Conservation (phyloP, 2,113 vertebrate genomes). For the Myrmecobius fasciatus region DNA sequence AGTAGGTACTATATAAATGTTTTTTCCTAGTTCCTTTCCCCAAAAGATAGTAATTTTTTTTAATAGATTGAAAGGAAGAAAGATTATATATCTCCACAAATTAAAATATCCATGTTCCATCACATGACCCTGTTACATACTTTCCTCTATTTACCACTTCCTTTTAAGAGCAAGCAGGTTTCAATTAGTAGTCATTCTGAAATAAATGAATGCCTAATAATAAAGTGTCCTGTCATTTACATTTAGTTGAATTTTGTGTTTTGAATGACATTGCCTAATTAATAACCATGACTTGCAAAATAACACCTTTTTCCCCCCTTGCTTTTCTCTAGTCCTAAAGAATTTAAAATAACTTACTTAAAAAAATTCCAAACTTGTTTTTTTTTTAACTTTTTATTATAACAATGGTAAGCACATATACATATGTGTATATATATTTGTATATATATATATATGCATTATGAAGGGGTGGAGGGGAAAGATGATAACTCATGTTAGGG, state of each 20-base stretch:
- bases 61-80: background rate
- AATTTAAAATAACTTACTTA: background rate
- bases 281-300: background rate
- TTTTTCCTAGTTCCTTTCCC: background rate
- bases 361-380: background rate
- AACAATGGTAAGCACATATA: background rate
- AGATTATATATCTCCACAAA: background rate
- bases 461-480: background rate
- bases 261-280: background rate
- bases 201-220: background rate
- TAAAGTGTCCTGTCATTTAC: background rate
- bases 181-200: background rate
- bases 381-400: background rate
- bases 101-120: background rate
- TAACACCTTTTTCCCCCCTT: background rate
- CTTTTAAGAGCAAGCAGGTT: background rate
- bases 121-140: background rate
- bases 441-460: too few relatives aligned
- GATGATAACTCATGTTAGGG: background rate
- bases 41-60: background rate
- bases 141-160: background rate
- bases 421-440: too few relatives aligned
- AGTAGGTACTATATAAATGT: background rate
- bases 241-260: background rate
- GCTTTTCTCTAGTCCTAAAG: background rate